These are phyloP conservation scores for Nannospalax galili DNA, from an alignment of 2,113 vertebrate species.

Conservation along the genomic window DNA sequence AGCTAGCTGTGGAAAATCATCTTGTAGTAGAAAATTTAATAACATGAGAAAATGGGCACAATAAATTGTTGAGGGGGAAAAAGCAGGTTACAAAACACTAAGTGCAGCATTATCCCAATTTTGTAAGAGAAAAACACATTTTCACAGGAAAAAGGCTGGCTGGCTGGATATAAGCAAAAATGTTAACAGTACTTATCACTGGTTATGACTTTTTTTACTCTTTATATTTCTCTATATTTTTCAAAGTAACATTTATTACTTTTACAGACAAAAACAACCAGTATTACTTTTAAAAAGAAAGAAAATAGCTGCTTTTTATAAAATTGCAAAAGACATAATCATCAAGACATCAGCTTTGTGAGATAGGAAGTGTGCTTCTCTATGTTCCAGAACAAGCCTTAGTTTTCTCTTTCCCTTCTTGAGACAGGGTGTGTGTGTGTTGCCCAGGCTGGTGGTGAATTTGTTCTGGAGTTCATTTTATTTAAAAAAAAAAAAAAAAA, in stretches of 20 bases:
- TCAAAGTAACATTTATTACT: slow-evolving; percentile 60
- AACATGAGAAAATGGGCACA: slow-evolving; percentile 72
- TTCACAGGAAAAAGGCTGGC: slow-evolving; percentile 56
- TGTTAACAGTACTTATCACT: slow-evolving; percentile 55
- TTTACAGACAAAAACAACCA: slow-evolving; percentile 63
- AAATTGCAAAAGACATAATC: slow-evolving; percentile 56
- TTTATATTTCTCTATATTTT: slow-evolving; percentile 63
- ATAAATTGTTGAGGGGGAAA: slow-evolving; percentile 70
- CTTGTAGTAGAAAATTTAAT: slow-evolving; percentile 66
- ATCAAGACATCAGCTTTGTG: slow-evolving; percentile 43
- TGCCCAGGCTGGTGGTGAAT: background rate
- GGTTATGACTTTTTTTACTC: slow-evolving; percentile 53
- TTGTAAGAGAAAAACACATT: slow-evolving; percentile 70
- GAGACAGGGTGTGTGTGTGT: background rate
- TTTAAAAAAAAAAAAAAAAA: too few species aligned
- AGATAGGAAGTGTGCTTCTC: slow-evolving; percentile 32
- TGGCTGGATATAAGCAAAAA: slow-evolving; percentile 57
- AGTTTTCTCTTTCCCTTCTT: background rate
- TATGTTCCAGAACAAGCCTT: background rate
- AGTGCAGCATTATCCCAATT: slow-evolving; percentile 66
- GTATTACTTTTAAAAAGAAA: slow-evolving; percentile 58
- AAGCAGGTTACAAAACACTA: slow-evolving; percentile 63
- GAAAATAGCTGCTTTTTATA: slow-evolving; percentile 58
- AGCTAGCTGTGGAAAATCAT: slow-evolving; percentile 56
- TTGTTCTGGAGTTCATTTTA: background rate